Percentiles rank a stretch among this genome's conserved stretches.
These are phyloP conservation scores for Diplosoma virens DNA, from an alignment of 23 tunicate species.

Conservation along the genomic window DNA sequence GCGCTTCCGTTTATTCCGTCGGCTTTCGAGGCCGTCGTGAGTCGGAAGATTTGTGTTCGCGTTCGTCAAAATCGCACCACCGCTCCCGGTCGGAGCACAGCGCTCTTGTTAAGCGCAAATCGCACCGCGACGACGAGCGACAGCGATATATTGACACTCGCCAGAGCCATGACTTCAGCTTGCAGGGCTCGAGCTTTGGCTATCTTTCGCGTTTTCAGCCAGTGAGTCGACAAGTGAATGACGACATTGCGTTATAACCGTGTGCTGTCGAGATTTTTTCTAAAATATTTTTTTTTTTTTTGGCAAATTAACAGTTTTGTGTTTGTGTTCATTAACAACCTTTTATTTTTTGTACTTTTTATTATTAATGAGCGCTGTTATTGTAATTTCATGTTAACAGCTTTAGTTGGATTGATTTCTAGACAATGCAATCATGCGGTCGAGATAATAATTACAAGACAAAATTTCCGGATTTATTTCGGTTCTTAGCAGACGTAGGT, in stretches of 20 bases:
- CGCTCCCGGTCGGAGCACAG: neutral
- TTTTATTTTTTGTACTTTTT: too few species aligned
- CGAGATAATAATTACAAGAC: too few species aligned
- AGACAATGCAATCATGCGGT: too few species aligned
- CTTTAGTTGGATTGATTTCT: too few species aligned
- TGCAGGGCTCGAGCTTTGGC: slow-evolving; percentile 61
- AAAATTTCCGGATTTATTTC: too few species aligned
- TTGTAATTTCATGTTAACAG: too few species aligned
- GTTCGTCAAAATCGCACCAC: slow-evolving; percentile 22
- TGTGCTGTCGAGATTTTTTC: too few species aligned
- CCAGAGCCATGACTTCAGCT: slow-evolving; percentile 49
- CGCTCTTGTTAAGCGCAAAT: neutral
- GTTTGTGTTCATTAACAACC: too few species aligned
- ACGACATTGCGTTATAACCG: neutral
- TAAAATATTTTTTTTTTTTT: neutral
- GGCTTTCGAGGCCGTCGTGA: slow-evolving; percentile 22
- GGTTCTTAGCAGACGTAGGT: too few species aligned
- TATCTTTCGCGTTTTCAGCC: slow-evolving; percentile 65
- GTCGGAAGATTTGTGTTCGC: slow-evolving; percentile 26
- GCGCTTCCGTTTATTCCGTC: slow-evolving; percentile 36
- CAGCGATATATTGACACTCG: slow-evolving; percentile 16
- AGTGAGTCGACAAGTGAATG: slow-evolving; percentile 26
- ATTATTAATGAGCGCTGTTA: too few species aligned
- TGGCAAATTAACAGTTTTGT: too few species aligned
- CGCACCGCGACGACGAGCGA: slow-evolving; percentile 40